Evolutionary conservation across 2,113 vertebrate species (phyloP).

Genomic region (Sinocyclocheilus anshuiensis): DNA sequence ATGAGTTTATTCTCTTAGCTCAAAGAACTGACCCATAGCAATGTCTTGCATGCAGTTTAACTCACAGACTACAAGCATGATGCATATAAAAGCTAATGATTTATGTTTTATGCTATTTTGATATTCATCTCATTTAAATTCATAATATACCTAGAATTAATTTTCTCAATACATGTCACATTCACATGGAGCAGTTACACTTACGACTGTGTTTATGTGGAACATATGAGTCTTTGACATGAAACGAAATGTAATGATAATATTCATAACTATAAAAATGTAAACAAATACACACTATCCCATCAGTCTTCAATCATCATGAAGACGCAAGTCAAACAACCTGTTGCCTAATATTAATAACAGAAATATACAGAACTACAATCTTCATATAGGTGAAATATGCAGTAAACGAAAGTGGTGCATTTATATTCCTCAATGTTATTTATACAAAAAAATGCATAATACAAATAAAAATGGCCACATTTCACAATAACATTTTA

Average conservation of each 20-base stretch:
- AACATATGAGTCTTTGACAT: conserved; percentile 59
- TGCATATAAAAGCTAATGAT: conserved; percentile 79
- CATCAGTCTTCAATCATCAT: neutral
- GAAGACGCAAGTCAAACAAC: neutral
- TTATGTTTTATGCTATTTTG: conserved; percentile 78
- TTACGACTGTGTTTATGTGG: conserved; percentile 70
- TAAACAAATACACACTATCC: conserved; percentile 72
- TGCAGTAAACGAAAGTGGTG: neutral
- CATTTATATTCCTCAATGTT: neutral
- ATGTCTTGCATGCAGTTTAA: conserved; percentile 90
- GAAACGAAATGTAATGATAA: conserved; percentile 50
- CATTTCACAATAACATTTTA: conserved; percentile 4
- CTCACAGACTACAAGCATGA: conserved; percentile 84
- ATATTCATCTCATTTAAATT: conserved; percentile 76
- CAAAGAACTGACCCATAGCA: conserved; percentile 86
- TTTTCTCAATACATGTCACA: conserved; percentile 68
- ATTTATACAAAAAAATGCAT: neutral
- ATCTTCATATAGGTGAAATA: conserved; percentile 5
- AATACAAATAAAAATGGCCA: conserved; percentile 4
- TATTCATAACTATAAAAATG: conserved; percentile 68
- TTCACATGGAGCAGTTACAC: conserved; percentile 68
- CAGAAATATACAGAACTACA: conserved; percentile 7
- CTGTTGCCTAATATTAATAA: neutral
- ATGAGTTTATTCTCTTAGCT: conserved; percentile 90
- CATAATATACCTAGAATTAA: conserved; percentile 62